Conservation (phyloP, 2,113 vertebrate genomes). For the Rafetus swinhoei region DNA sequence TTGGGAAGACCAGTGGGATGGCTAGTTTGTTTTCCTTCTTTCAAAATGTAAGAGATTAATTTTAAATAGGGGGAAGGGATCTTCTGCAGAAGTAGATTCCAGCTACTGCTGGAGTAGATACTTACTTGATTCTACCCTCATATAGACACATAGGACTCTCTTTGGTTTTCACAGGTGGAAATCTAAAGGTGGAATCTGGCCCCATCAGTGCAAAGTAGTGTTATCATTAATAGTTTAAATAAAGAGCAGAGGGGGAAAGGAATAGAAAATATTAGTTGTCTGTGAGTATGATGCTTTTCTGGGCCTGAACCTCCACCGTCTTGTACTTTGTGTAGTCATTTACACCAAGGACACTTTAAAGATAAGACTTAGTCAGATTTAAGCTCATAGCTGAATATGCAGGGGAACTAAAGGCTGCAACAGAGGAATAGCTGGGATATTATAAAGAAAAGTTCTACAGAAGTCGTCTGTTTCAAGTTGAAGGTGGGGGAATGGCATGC, state of each 20-base stretch:
- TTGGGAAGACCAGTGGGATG: neutral
- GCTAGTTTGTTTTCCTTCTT: neutral
- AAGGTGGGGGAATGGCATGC: conserved; percentile 34
- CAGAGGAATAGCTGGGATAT: neutral
- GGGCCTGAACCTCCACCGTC: neutral
- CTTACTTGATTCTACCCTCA: neutral
- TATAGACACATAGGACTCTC: neutral
- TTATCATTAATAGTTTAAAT: neutral
- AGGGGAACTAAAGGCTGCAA: conserved; percentile 18
- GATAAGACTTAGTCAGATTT: neutral
- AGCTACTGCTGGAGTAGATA: neutral
- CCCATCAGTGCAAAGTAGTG: neutral
- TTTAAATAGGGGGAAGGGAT: neutral
- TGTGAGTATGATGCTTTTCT: neutral
- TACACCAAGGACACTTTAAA: neutral
- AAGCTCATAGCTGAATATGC: neutral
- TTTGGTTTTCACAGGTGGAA: neutral
- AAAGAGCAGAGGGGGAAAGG: neutral
- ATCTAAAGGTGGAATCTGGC: neutral
- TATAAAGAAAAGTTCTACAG: conserved; percentile 37
- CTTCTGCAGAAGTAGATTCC: neutral
- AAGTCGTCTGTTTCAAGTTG: conserved; percentile 58
- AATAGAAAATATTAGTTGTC: neutral
- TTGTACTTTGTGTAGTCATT: neutral
- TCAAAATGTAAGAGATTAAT: neutral